Evolutionary conservation across 1,140 invertebrate species (phyloP), one percentile per base, ranked within the genome.

Genomic region (Drosophila paulistorum): DNA sequence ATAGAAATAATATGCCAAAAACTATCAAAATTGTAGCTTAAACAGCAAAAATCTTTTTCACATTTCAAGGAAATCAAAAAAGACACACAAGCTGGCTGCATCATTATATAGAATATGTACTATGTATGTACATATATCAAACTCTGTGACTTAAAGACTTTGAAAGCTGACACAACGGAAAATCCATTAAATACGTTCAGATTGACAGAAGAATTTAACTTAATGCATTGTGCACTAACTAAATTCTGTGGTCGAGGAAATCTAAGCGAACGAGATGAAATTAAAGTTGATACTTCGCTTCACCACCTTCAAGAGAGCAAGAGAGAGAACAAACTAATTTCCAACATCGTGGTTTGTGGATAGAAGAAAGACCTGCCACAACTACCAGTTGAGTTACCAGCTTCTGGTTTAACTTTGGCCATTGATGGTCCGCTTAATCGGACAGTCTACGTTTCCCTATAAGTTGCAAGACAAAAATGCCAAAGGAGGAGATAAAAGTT

Each of bases 401-500:
- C 71, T 74, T 61, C 45, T 42, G 57, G 60, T 74, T 74, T 74
- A 71, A 72, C 57, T 64, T 39, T 61, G 57, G 71, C 64, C 72
- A 74, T 74, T 74, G 72, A 74, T 74, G 45, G 72, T 74, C 71
- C 74, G 72, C 71, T 68, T 74, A 74, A 74, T 74, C 71, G 72
- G 63, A 74, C 51, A 58, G 60, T 71, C 63, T 20, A 65, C 54
- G 51, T 61, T 62, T 23, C 39, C 51, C 60, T 65, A 54, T 51
- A 11, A 17, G 35, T 54, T 23, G 20, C 11, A 20, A 14, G 20
- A 23, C 5, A 10, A 33, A 20, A 6, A 37, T 42, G 13, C 35
- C 45, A 1, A 30, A 17, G 20, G 7, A 14, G 35, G 39, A 37
- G 42, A 57, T 58, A 62, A 68, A 75, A 75, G 57, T 48, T 20